phyloP scores from a whole-genome alignment of 2,888 invertebrate species.

The Calliphora vomitoria region DNA sequence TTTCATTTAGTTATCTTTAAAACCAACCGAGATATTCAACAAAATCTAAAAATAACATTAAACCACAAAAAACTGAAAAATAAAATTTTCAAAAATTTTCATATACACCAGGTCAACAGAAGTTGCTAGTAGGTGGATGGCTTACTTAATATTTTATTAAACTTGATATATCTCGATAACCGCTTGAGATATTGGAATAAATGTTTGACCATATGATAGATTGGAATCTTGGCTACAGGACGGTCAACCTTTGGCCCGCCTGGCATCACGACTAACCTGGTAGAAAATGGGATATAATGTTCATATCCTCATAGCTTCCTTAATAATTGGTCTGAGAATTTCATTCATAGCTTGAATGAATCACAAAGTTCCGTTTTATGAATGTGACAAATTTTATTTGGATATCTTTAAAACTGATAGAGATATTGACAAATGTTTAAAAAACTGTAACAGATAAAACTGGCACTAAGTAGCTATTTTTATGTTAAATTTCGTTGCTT shows the following conservation, averaged over 20 bases:
- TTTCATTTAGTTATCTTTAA: neutral
- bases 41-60: neutral
- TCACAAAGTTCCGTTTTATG: too few species aligned
- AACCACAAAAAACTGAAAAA: neutral
- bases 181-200: neutral
- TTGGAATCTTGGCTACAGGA: neutral
- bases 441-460: too few species aligned
- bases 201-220: neutral
- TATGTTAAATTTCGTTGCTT: too few species aligned
- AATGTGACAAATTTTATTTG: too few species aligned
- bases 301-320: too few species aligned
- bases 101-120: slow-evolving; percentile 1
- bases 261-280: too few species aligned
- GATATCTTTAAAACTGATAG: too few species aligned
- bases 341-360: too few species aligned
- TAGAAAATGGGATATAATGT: too few species aligned
- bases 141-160: neutral
- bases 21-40: neutral
- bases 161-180: neutral
- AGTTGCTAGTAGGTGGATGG: neutral
- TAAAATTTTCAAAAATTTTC: neutral
- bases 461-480: too few species aligned
- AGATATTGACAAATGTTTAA: too few species aligned
- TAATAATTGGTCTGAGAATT: too few species aligned
- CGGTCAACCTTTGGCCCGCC: neutral